A percentile compares a stretch with the other conserved stretches of the same genome.
Conservation (phyloP, 1,140 invertebrate genomes). For the Ptiloglossa arizonensis region DNA sequence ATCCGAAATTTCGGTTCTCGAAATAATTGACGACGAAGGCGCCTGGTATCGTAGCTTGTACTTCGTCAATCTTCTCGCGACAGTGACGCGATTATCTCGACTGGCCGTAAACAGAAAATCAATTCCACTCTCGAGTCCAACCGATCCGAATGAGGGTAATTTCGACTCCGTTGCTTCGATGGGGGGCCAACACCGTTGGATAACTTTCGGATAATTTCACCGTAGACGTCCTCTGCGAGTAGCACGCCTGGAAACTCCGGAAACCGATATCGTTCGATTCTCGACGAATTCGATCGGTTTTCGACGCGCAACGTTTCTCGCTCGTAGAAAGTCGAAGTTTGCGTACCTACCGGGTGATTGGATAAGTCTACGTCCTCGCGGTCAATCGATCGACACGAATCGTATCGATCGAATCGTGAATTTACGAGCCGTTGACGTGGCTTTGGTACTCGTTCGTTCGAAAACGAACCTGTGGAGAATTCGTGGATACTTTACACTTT, state of each 20-base stretch:
- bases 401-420: too few relatives aligned
- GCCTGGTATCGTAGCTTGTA: not conserved
- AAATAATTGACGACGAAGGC: not conserved
- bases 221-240: too few relatives aligned
- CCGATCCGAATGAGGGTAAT: not conserved
- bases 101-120: constrained; percentile 14
- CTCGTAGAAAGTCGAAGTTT: too few relatives aligned
- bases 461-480: too few relatives aligned
- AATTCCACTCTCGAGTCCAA: not conserved
- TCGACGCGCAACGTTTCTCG: too few relatives aligned
- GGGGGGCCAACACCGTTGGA: not conserved
- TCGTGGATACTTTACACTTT: too few relatives aligned
- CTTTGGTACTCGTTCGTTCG: too few relatives aligned
- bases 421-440: too few relatives aligned
- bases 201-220: not conserved
- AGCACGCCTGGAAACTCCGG: too few relatives aligned
- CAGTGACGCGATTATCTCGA: constrained; percentile 7
- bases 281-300: not conserved
- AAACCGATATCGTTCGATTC: not conserved
- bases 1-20: not conserved
- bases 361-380: too few relatives aligned
- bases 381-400: too few relatives aligned
- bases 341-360: too few relatives aligned
- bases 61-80: constrained; percentile 5
- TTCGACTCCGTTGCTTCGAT: not conserved